These are phyloP conservation scores for Pluvialis apricaria DNA, from an alignment of 2,113 vertebrate species.

Conservation along the genomic window DNA sequence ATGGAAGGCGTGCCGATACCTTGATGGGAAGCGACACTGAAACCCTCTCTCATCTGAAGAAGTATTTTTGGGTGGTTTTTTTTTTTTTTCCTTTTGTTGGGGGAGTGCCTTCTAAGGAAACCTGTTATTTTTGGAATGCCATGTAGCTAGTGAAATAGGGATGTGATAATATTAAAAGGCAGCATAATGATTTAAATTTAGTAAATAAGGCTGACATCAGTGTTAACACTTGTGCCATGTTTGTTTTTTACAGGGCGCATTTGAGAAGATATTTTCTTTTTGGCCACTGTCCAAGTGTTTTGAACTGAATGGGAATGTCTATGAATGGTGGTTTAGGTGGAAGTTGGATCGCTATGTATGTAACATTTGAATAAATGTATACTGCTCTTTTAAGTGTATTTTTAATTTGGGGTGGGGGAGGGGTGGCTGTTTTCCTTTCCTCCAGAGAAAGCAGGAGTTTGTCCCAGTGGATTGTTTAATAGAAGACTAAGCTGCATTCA, in stretches of 20 bases:
- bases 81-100: background rate
- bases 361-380: background rate
- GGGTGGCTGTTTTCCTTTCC: background rate
- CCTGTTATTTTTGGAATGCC: background rate
- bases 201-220: background rate
- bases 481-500: background rate
- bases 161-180: background rate
- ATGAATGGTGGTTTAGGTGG: slow-evolving; percentile 94
- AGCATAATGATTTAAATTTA: background rate
- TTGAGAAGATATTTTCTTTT: slow-evolving; percentile 91
- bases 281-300: slow-evolving; percentile 95
- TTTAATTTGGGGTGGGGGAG: background rate
- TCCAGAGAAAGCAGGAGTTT: background rate
- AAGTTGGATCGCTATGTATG: background rate
- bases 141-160: background rate
- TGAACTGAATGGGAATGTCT: slow-evolving; percentile 89
- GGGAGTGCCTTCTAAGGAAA: background rate
- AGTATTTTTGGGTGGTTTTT: background rate
- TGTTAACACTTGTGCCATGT: background rate
- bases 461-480: background rate
- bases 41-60: background rate
- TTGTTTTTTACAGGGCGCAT: slow-evolving; percentile 79
- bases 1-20: fast-evolving
- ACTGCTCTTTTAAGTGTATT: background rate
- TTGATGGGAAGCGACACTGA: background rate